Percentiles rank a stretch among this genome's conserved stretches.
Conservation (phyloP, 2,113 vertebrate species). For the Scatophagus argus region DNA sequence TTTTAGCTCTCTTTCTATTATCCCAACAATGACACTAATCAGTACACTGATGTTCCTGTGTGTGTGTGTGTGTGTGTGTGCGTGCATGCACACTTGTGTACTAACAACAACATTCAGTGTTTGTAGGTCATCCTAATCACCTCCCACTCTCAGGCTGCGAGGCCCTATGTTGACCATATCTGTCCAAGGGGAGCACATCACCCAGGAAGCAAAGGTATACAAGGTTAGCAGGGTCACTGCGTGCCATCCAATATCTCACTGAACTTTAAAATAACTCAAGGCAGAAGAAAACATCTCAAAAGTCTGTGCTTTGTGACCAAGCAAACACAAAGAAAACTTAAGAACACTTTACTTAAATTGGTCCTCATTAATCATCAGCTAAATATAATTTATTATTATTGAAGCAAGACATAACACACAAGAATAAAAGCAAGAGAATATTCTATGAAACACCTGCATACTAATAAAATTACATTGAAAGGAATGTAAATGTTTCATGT, state of each 20-base stretch:
- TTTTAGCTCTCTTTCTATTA: slow-evolving; percentile 48
- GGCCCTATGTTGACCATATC: slow-evolving; percentile 19
- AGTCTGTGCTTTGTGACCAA: background rate
- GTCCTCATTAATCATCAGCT: background rate
- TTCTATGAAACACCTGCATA: background rate
- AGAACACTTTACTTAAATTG: slow-evolving; percentile 1
- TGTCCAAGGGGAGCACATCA: slow-evolving; percentile 39
- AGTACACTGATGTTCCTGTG: slow-evolving; percentile 10
- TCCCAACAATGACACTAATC: slow-evolving; percentile 26
- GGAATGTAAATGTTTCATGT: slow-evolving; percentile 5
- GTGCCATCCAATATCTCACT: background rate
- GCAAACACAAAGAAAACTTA: background rate
- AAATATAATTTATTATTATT: slow-evolving; percentile 5
- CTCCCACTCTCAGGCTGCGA: slow-evolving; percentile 16
- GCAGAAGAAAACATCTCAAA: background rate
- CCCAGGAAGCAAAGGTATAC: slow-evolving; percentile 7
- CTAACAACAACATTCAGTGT: slow-evolving; percentile 5
- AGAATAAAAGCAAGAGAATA: background rate
- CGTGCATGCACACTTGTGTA: background rate
- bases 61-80: slow-evolving; percentile 8
- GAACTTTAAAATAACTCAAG: slow-evolving; percentile 16
- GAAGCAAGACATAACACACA: background rate
- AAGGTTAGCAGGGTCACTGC: slow-evolving; percentile 21
- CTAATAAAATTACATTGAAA: background rate
- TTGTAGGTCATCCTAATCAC: slow-evolving; percentile 60